A percentile compares a stretch with the other conserved stretches of the same genome.
phyloP scores from a whole-genome alignment of 2,113 vertebrate genomes.

The Neogobius melanostomus region DNA sequence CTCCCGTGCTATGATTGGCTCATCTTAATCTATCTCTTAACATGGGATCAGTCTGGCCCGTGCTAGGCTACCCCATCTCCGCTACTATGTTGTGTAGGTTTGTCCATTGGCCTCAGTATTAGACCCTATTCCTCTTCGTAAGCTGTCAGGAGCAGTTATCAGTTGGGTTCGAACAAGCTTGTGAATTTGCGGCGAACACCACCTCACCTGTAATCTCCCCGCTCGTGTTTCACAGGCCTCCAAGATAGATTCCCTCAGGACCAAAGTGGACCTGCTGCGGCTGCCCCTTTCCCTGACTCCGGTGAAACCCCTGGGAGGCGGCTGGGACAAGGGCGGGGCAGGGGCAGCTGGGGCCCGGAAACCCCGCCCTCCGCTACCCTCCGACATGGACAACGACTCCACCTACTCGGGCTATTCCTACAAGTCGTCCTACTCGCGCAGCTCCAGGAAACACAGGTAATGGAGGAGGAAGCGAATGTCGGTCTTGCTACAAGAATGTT shows the following conservation, averaged over 20 bases:
- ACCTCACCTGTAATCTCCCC: too few relatives aligned
- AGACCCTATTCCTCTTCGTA: too few relatives aligned
- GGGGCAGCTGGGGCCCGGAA: conserved; percentile 76
- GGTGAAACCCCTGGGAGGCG: conserved; percentile 72
- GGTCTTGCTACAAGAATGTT: neutral
- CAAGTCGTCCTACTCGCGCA: conserved; percentile 88
- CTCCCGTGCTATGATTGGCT: too few relatives aligned
- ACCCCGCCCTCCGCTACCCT: conserved; percentile 73
- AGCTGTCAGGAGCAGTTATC: too few relatives aligned
- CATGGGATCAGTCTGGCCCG: too few relatives aligned
- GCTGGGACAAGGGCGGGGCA: conserved; percentile 72
- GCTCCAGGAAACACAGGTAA: conserved; percentile 89
- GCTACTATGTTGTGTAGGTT: too few relatives aligned
- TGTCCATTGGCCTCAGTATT: too few relatives aligned
- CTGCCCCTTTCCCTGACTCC: conserved; percentile 82
- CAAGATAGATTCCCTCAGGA: conserved; percentile 99
- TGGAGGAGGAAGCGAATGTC: neutral
- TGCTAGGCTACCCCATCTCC: too few relatives aligned
- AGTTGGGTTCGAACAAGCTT: too few relatives aligned
- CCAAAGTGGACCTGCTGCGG: conserved; percentile 90
- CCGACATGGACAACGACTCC: conserved; percentile 90
- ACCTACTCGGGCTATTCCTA: conserved; percentile 90
- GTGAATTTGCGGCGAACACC: too few relatives aligned
- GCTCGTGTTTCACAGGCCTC: conserved; percentile 62
- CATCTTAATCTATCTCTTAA: too few relatives aligned